These are phyloP conservation scores for Glyptemys insculpta DNA, from an alignment of 2,797 vertebrate species.

Conservation along the genomic window DNA sequence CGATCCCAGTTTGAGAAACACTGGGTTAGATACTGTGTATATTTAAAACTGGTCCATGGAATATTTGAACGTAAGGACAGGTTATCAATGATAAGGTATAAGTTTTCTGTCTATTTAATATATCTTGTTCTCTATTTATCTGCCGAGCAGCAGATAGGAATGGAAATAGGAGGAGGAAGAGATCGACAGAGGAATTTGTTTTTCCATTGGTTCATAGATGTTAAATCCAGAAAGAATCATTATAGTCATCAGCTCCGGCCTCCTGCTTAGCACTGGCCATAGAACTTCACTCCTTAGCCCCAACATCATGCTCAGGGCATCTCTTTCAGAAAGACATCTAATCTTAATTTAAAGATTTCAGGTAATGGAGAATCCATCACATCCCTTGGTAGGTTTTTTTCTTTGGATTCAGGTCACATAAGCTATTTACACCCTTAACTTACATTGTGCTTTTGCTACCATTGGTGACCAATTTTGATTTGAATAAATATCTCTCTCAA, in stretches of 20 bases:
- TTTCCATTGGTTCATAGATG: neutral
- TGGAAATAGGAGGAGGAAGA: neutral
- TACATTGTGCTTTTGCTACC: neutral
- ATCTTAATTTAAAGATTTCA: neutral
- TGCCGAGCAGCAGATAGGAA: neutral
- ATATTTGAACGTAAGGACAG: neutral
- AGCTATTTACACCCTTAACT: neutral
- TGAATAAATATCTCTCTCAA: constrained; percentile 1
- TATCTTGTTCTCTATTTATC: neutral
- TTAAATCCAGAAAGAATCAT: neutral
- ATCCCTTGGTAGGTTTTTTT: neutral
- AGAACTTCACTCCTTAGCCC: neutral
- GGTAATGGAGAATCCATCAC: neutral
- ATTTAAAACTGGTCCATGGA: neutral
- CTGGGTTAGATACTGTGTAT: neutral
- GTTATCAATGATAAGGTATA: neutral
- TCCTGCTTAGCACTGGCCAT: neutral
- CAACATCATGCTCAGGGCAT: neutral
- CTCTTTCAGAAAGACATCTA: neutral
- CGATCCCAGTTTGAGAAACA: too few species aligned
- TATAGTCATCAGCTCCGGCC: neutral
- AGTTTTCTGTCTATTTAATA: neutral
- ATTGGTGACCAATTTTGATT: neutral
- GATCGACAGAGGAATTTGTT: neutral
- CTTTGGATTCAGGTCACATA: neutral